These are phyloP conservation scores for Pollimyrus isidori DNA, from an alignment of 2,113 vertebrate genomes.

Conservation along the genomic window DNA sequence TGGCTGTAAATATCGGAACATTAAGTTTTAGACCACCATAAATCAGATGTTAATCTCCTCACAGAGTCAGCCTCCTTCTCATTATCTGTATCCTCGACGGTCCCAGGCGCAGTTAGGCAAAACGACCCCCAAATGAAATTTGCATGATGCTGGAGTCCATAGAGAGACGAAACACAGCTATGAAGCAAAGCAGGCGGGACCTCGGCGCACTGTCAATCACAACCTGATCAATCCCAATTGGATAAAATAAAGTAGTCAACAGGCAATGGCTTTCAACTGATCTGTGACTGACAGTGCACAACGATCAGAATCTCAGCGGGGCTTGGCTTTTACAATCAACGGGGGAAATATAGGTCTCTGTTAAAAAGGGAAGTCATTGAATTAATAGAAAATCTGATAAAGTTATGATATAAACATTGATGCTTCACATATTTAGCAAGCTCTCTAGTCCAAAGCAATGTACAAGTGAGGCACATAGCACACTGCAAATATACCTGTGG, in stretches of 20 bases:
- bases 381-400: constrained; percentile 16
- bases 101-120: background rate
- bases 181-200: background rate
- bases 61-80: background rate
- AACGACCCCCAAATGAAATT: background rate
- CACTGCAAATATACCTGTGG: background rate
- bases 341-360: background rate
- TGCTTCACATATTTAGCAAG: background rate
- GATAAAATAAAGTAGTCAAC: background rate
- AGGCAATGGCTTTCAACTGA: background rate
- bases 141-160: background rate
- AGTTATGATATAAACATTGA: constrained; percentile 9
- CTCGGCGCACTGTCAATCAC: background rate
- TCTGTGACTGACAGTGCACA: background rate
- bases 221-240: background rate
- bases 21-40: constrained; percentile 57
- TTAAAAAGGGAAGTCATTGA: background rate
- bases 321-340: background rate
- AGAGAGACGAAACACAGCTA: background rate
- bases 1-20: constrained; percentile 55
- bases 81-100: constrained; percentile 6
- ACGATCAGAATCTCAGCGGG: background rate
- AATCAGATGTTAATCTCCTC: constrained; percentile 44
- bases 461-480: background rate
- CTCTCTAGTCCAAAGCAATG: background rate